Evolutionary conservation across 2,113 vertebrate genomes (phyloP).

Genomic region (Bubalus kerabau): DNA sequence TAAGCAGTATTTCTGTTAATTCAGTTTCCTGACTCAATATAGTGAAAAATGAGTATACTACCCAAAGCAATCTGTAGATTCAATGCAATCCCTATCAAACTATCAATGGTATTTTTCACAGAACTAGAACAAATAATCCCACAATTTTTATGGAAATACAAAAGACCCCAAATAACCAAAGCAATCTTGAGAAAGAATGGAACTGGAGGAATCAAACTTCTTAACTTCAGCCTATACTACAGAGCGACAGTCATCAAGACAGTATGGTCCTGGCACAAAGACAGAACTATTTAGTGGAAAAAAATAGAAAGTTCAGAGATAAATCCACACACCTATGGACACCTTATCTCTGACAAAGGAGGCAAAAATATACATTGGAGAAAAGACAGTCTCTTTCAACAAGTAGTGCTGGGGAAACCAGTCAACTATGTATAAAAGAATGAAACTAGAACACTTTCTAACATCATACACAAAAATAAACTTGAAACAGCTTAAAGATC

Average conservation of each 20-base stretch:
- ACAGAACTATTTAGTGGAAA: neutral
- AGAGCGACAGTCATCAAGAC: neutral
- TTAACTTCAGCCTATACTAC: neutral
- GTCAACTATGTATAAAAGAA: neutral
- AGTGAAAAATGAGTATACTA: no score
- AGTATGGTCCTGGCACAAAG: neutral
- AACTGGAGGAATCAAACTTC: neutral
- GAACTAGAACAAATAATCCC: neutral
- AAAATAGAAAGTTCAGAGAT: neutral
- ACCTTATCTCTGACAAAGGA: neutral
- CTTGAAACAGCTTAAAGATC: neutral
- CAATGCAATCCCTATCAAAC: no score
- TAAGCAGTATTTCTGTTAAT: neutral
- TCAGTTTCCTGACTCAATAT: no score
- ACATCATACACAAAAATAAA: neutral
- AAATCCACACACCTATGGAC: neutral
- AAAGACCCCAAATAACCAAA: neutral
- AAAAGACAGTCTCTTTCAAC: neutral
- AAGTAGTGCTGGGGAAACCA: neutral
- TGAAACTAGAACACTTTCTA: neutral
- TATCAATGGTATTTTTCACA: neutral
- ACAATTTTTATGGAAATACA: neutral
- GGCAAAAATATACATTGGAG: neutral
- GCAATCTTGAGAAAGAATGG: neutral
- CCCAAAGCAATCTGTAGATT: no score